Conservation (phyloP, 2,797 vertebrate species). For the Gymnoscopelus microlampas region DNA sequence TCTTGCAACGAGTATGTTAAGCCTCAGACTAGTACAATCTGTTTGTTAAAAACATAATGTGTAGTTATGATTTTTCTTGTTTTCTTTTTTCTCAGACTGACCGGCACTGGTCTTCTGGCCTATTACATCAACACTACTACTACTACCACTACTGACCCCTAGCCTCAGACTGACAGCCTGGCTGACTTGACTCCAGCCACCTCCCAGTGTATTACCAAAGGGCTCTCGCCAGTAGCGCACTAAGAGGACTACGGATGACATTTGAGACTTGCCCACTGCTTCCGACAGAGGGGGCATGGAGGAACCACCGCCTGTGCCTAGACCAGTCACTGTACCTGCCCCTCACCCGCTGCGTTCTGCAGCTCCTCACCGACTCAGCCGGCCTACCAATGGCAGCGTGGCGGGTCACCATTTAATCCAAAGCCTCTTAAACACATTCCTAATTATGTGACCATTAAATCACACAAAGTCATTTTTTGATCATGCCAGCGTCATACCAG, state of each 20-base stretch:
- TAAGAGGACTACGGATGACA: conserved; percentile 1
- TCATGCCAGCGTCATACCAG: conserved; percentile 20
- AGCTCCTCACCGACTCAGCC: background rate
- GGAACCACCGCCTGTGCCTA: conserved; percentile 76
- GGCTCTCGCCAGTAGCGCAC: conserved; percentile 14
- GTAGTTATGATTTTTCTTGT: background rate
- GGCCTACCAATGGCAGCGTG: conserved; percentile 42
- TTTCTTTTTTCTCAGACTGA: conserved; percentile 46
- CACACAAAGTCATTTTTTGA: conserved; percentile 4
- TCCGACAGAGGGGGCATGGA: conserved; percentile 39
- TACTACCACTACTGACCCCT: conserved; percentile 79
- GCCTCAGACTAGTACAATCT: too few species aligned
- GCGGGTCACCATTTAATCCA: conserved; percentile 37
- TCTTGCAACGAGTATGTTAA: too few species aligned
- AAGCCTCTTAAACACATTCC: conserved; percentile 56
- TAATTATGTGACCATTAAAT: conserved; percentile 36
- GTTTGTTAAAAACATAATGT: background rate
- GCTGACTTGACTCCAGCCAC: conserved; percentile 1
- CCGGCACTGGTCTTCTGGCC: conserved; percentile 41
- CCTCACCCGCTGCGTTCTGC: background rate
- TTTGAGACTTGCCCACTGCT: conserved; percentile 13
- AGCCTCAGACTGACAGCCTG: conserved; percentile 33
- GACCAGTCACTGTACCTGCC: conserved; percentile 68
- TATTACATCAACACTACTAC: conserved; percentile 58
- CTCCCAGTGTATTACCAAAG: conserved; percentile 18